Conservation (phyloP, 2,797 vertebrate genomes). For the Pogoniulus pusillus region DNA sequence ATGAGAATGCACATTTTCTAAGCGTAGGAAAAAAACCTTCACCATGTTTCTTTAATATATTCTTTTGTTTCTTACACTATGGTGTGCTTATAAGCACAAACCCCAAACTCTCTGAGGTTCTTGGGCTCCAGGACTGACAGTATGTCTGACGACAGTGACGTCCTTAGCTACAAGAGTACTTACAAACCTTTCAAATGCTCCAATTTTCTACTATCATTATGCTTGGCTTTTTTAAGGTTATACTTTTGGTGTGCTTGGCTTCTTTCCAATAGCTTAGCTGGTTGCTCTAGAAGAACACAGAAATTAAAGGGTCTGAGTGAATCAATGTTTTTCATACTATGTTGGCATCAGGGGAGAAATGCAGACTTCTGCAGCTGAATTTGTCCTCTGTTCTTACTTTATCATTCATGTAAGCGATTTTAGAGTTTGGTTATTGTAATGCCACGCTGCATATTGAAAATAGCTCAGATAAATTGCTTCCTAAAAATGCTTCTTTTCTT, state of each 20-base stretch:
- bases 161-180: not conserved
- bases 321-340: not conserved
- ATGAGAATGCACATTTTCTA: not conserved
- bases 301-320: not conserved
- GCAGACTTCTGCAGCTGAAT: not conserved
- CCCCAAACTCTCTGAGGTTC: not conserved
- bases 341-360: not conserved
- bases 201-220: not conserved
- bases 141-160: not conserved
- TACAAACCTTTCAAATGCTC: not conserved
- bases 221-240: not conserved
- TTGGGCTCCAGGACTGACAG: not conserved
- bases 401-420: not conserved
- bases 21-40: not conserved
- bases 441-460: not conserved
- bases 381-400: not conserved
- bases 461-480: not conserved
- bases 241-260: not conserved
- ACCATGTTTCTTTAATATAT: not conserved
- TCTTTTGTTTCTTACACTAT: not conserved
- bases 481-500: not conserved
- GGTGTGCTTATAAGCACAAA: accelerated
- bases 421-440: not conserved
- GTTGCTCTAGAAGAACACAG: not conserved
- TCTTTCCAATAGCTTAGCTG: not conserved